Conservation (phyloP, 2,113 vertebrate species). For the Nannospalax galili region DNA sequence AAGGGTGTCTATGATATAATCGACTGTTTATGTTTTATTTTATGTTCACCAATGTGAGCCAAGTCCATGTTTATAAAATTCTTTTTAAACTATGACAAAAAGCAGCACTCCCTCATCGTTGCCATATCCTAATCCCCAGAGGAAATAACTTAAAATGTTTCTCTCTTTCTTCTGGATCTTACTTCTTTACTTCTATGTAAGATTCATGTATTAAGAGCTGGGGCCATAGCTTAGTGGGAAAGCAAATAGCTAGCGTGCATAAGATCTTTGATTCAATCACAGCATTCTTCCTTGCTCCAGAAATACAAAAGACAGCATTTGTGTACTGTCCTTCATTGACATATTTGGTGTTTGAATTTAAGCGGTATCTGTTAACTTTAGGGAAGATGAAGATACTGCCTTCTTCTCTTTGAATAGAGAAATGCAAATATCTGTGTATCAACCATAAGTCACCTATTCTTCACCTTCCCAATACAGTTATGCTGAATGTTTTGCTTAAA, state of each 20-base stretch:
- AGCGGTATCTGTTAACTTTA: background rate
- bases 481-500: background rate
- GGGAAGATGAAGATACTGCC: background rate
- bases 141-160: background rate
- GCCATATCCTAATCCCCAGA: background rate
- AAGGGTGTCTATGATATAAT: background rate
- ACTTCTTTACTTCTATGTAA: background rate
- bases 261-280: too few species aligned
- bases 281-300: rapidly evolving
- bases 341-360: background rate
- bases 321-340: background rate
- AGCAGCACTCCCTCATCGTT: background rate
- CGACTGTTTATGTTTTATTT: background rate
- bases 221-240: too few species aligned
- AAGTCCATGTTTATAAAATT: slow-evolving; percentile 12
- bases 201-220: background rate
- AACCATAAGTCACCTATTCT: rapidly evolving
- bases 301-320: background rate
- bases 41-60: slow-evolving; percentile 27
- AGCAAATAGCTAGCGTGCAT: background rate
- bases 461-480: background rate
- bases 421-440: background rate
- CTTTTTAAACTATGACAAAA: background rate
- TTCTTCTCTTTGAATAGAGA: background rate
- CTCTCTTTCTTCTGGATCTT: background rate